Evolutionary conservation across 1,140 invertebrate genomes (phyloP).

Genomic region (Mizuhopecten yessoensis): DNA sequence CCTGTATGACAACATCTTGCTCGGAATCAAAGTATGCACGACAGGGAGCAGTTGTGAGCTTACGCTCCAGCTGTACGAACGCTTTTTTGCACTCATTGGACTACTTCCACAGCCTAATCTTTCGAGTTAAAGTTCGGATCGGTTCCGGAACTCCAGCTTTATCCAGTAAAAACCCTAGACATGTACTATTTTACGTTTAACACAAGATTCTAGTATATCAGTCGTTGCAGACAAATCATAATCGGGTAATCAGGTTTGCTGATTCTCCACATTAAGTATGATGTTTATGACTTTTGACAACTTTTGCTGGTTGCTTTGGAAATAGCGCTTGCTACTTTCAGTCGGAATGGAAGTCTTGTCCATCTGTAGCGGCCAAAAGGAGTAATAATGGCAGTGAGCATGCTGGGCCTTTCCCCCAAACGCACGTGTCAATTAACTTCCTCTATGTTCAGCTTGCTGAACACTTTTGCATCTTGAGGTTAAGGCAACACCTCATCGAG

Average conservation of each 20-base stretch:
- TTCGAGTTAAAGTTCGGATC: not conserved
- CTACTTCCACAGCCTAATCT: conserved; percentile 43
- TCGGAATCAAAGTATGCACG: too few species aligned
- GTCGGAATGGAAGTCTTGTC: conserved; percentile 63
- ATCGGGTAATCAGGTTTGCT: not conserved
- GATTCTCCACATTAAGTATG: conserved; percentile 77
- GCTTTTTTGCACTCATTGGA: conserved; percentile 47
- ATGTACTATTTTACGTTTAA: not conserved
- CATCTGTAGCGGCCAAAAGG: conserved; percentile 57
- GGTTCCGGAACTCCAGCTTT: conserved; percentile 57
- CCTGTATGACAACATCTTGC: too few species aligned
- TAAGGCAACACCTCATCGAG: conserved; percentile 7
- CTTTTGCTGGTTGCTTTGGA: conserved; percentile 73
- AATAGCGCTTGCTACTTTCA: conserved; percentile 72
- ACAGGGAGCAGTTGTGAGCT: too few species aligned
- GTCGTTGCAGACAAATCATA: conserved; percentile 14
- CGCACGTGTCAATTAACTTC: conserved; percentile 77
- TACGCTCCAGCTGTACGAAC: conserved; percentile 49
- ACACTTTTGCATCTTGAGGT: not conserved
- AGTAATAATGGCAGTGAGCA: conserved; percentile 64
- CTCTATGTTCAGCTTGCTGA: conserved; percentile 30
- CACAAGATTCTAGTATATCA: not conserved
- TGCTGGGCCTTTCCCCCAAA: conserved; percentile 56
- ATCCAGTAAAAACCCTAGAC: too few species aligned
- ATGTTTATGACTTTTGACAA: conserved; percentile 79